Percentiles rank a stretch among this genome's conserved stretches.
Evolutionary conservation across 2,797 vertebrate species (phyloP).

Genomic region (Acanthornis magna): DNA sequence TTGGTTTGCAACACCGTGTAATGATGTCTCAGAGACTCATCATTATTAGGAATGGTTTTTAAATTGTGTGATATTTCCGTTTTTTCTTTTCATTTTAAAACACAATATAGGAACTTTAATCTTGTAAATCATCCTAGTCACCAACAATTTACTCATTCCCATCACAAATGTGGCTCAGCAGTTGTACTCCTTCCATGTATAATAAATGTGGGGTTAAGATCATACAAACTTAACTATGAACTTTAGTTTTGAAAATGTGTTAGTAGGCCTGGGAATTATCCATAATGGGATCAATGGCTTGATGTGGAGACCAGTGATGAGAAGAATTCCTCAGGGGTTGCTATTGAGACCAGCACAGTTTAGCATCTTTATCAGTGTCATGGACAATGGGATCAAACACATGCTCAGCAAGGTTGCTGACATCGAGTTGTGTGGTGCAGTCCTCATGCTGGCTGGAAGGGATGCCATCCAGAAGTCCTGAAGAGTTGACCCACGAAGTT

Average conservation of each 20-base stretch:
- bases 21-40: neutral
- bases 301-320: neutral
- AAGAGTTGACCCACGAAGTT: neutral
- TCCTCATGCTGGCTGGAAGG: neutral
- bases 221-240: neutral
- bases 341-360: accelerated
- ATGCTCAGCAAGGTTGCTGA: neutral
- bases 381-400: accelerated
- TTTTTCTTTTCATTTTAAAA: neutral
- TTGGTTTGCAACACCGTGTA: neutral
- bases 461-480: neutral
- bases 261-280: neutral
- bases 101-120: neutral
- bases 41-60: neutral
- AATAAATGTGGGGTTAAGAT: neutral
- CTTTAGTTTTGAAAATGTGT: neutral
- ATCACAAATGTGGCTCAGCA: neutral
- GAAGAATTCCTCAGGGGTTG: neutral
- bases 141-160: neutral
- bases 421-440: neutral
- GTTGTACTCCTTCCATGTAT: neutral
- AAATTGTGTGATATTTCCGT: neutral
- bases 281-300: neutral
- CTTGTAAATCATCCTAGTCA: neutral
- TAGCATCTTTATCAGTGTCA: neutral